These are phyloP conservation scores for Myopa testacea DNA, from an alignment of 2,888 invertebrate species.

Conservation along the genomic window DNA sequence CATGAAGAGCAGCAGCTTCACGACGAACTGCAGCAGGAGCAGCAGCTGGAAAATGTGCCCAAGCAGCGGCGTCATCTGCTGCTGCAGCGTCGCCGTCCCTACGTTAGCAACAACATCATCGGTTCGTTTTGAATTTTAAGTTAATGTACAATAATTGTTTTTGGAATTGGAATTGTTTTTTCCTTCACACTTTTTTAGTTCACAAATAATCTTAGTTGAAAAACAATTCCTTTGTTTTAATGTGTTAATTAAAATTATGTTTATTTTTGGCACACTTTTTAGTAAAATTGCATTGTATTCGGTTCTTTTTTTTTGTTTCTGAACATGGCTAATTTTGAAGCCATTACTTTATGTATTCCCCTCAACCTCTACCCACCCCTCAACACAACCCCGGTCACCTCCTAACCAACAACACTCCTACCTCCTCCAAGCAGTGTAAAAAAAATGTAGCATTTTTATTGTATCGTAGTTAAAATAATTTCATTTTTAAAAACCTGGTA, in stretches of 20 bases:
- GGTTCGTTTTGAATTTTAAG: constrained; percentile 63
- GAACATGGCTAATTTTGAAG: no score
- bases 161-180: constrained; percentile 39
- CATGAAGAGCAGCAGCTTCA: constrained; percentile 29
- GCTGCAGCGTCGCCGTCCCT: neutral
- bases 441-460: no score
- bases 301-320: no score
- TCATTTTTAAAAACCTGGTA: no score
- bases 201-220: neutral
- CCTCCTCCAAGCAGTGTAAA: no score
- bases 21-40: constrained; percentile 29
- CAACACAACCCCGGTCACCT: no score
- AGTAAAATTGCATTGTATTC: no score
- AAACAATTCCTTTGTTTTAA: constrained; percentile 32
- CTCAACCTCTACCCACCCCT: no score
- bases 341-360: no score
- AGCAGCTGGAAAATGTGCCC: neutral
- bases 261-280: neutral
- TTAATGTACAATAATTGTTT: constrained; percentile 12
- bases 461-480: no score
- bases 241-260: neutral
- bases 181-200: constrained; percentile 35
- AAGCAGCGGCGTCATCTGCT: constrained; percentile 27
- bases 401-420: no score
- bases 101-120: constrained; percentile 47